Evolutionary conservation across 2,888 invertebrate species (phyloP).

Genomic region (Thysanoteuthis rhombus): DNA sequence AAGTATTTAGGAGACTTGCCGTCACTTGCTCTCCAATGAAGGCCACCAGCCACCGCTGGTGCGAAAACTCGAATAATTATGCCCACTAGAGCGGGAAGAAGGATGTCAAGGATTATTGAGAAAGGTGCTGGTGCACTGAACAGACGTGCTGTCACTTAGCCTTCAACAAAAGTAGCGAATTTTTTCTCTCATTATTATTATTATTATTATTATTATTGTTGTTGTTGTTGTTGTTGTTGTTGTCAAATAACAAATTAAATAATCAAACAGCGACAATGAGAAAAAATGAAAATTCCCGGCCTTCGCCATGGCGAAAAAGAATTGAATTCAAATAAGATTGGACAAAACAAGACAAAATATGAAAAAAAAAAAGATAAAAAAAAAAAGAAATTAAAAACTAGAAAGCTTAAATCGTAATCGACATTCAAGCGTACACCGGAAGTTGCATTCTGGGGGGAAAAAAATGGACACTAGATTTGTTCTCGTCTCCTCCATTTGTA

Average conservation of each 20-base stretch:
- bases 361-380: neutral
- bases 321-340: neutral
- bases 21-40: too few species aligned
- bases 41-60: too few species aligned
- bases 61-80: too few species aligned
- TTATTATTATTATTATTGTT: too few species aligned
- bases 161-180: neutral
- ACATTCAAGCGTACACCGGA: neutral
- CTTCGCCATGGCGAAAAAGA: neutral
- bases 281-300: neutral
- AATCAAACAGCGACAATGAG: neutral
- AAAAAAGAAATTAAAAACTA: neutral
- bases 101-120: neutral
- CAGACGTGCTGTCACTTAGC: neutral
- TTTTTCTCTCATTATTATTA: too few species aligned
- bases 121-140: neutral
- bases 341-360: neutral
- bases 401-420: neutral
- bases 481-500: neutral
- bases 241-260: too few species aligned
- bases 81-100: neutral
- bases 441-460: neutral
- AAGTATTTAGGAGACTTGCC: too few species aligned
- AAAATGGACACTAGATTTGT: neutral
- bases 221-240: too few species aligned